Evolutionary conservation across 2,113 vertebrate genomes (phyloP).

Genomic region (Gila orcuttii): DNA sequence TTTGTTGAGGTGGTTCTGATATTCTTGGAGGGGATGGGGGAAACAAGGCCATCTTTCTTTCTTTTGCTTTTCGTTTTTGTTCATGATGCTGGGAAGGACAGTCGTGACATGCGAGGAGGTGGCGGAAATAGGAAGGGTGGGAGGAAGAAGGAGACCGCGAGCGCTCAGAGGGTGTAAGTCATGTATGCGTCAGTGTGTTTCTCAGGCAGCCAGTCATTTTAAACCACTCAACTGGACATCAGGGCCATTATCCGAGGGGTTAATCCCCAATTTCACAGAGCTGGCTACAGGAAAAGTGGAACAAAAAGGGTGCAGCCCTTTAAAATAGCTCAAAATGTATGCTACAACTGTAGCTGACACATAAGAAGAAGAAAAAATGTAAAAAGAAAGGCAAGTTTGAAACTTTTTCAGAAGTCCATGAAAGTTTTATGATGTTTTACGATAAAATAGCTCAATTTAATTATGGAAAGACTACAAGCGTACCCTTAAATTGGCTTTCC

Average conservation of each 20-base stretch:
- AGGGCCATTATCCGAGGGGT: conserved; percentile 77
- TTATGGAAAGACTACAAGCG: conserved; percentile 1
- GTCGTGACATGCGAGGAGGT: conserved; percentile 47
- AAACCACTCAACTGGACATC: conserved; percentile 80
- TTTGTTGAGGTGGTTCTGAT: conserved; percentile 19
- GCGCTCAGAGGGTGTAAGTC: background rate
- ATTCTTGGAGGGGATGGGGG: conserved; percentile 6
- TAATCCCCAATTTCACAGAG: conserved; percentile 76
- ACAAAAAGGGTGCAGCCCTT: background rate
- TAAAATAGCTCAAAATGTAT: background rate
- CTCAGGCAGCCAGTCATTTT: conserved; percentile 73
- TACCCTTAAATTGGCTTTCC: conserved; percentile 9
- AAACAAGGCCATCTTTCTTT: conserved; percentile 29
- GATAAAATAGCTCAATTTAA: conserved; percentile 18
- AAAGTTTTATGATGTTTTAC: conserved; percentile 13
- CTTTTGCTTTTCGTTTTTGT: conserved; percentile 9
- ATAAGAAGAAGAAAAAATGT: background rate
- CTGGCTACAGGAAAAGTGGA: conserved; percentile 56
- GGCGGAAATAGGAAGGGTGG: conserved; percentile 67
- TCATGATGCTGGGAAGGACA: conserved; percentile 11
- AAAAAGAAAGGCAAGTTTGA: background rate
- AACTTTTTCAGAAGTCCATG: conserved; percentile 4
- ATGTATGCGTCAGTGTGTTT: conserved; percentile 57
- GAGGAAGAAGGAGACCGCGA: conserved; percentile 69
- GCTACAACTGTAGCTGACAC: too few relatives aligned